Percentiles rank a stretch among this genome's conserved stretches.
Evolutionary conservation across 2,113 vertebrate genomes (phyloP).

Genomic region (Pseudopodoces humilis): DNA sequence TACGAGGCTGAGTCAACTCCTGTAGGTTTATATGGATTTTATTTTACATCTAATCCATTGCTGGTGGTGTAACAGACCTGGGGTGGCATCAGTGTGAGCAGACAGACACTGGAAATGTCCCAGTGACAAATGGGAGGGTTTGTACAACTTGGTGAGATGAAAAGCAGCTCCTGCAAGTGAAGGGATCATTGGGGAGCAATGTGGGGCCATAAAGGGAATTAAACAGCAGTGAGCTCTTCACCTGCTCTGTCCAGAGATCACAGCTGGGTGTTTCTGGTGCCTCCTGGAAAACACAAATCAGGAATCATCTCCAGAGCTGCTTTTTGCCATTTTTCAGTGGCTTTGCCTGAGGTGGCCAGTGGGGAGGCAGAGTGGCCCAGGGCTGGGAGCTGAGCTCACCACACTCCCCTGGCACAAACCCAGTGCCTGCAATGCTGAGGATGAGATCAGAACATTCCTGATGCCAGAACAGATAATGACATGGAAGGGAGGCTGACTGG

Average conservation of each 20-base stretch:
- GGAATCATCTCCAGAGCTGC: background rate
- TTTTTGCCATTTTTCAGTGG: background rate
- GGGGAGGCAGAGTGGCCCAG: fast-evolving
- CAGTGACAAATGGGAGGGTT: background rate
- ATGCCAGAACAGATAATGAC: background rate
- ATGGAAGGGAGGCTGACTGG: background rate
- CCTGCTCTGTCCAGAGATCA: background rate
- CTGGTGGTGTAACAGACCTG: fast-evolving
- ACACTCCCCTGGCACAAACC: background rate
- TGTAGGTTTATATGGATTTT: background rate
- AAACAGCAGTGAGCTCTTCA: background rate
- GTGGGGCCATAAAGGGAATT: background rate
- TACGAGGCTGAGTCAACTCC: background rate
- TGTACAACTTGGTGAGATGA: background rate
- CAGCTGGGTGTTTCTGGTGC: background rate
- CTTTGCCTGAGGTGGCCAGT: background rate
- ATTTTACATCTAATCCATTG: background rate
- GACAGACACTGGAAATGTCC: background rate
- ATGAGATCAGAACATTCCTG: background rate
- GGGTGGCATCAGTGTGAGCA: background rate
- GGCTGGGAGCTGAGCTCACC: background rate
- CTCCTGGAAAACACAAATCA: background rate
- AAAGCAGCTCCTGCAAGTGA: background rate
- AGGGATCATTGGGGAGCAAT: too few relatives aligned
- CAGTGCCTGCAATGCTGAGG: background rate